Evolutionary conservation across 2,113 vertebrate species (phyloP), one percentile per base, ranked within the genome.

Genomic region (Myocastor coypus): DNA sequence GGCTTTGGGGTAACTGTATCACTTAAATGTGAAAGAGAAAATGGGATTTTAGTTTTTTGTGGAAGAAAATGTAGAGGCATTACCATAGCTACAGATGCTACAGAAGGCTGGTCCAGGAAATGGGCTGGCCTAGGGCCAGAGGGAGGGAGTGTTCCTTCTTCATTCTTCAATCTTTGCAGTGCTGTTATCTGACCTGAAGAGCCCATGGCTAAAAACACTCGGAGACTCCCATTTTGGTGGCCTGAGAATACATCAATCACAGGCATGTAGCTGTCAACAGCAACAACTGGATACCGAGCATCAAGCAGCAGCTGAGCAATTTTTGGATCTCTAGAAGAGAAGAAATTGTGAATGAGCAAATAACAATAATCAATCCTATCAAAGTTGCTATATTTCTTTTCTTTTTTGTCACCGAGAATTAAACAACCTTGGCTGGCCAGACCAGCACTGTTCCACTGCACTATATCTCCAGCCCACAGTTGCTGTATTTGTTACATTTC

Each of bases 241-340:
- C 99, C 99, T 0, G 98, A 98, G 96, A 99, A 99, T 73, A 99
- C 98, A 17, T 99, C 99, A 0, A 99, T 85, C 82, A 99, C 98
- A 0, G 99, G 99, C 98, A 99, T 97, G 92, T 98, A 99, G 98
- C 98, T 98, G 97, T 99, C 99, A 7, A 99, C 99, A 22, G 99
- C 99, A 94, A 99, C 98, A 96, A 99, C 99, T 0, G 99, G 99
- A 95, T 99, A 99, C 96, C 99, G 99, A 0, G 99, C 99, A 98
- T 99, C 99, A 55, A 99, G 99, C 0, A 99, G 99, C 37, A 99
- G 98, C 2, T 96, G 98, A 92, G 98, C 97, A 90, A 99, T 97
- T 97, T 98, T 99, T 57, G 98, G 96, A 90, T 99, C 99, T 94
- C 99, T 99, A 82, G 28, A 96, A 68, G 0, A 24, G 59, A 68